These are phyloP conservation scores for Hiodon tergisus DNA, from an alignment of 2,113 vertebrate genomes.

Conservation along the genomic window DNA sequence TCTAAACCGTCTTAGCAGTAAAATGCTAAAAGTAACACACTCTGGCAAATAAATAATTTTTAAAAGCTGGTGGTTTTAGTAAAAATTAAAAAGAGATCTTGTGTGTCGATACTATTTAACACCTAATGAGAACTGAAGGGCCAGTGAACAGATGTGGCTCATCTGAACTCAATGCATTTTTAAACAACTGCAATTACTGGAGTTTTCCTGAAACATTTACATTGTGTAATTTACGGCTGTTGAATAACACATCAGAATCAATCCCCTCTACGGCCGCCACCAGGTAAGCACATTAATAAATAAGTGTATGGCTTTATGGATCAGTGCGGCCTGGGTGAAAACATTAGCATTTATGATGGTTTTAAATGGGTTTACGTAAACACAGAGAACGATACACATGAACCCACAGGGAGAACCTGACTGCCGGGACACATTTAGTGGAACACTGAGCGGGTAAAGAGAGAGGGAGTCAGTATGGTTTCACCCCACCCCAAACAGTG, in stretches of 20 bases:
- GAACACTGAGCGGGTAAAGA: no score
- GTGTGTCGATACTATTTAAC: conserved; percentile 63
- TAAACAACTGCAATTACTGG: conserved; percentile 68
- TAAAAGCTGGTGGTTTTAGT: conserved; percentile 66
- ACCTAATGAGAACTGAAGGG: conserved; percentile 68
- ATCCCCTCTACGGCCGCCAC: conserved; percentile 53
- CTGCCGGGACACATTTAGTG: no score
- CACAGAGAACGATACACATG: no score
- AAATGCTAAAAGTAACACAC: neutral
- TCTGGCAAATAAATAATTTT: no score
- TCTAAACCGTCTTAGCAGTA: no score
- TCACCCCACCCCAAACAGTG: no score
- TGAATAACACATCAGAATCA: conserved; percentile 63
- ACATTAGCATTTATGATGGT: no score
- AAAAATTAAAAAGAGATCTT: conserved; percentile 61
- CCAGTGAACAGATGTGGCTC: conserved; percentile 52
- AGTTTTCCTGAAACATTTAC: conserved; percentile 65
- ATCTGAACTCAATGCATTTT: conserved; percentile 63
- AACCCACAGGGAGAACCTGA: no score
- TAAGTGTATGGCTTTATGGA: no score
- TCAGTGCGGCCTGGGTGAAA: no score
- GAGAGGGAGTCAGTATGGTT: no score
- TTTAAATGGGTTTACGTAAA: no score
- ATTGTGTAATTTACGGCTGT: conserved; percentile 61
- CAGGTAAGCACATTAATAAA: conserved; percentile 37